Conservation (phyloP, 2,797 vertebrate species). For the Silurus lanzhouensis region DNA sequence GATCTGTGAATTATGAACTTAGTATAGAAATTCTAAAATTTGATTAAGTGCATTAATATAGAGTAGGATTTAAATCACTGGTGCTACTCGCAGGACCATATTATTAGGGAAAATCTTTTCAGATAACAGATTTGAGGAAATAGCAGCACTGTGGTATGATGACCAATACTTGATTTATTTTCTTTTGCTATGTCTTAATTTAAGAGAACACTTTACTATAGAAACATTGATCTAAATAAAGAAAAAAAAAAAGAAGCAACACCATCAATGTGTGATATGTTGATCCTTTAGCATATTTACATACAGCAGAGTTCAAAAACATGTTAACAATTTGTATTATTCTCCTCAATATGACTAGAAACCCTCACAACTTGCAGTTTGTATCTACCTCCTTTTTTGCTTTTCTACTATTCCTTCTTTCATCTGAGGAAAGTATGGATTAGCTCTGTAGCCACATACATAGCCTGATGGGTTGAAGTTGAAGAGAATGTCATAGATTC, state of each 20-base stretch:
- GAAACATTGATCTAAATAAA: background rate
- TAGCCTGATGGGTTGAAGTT: slow-evolving; percentile 65
- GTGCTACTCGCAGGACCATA: background rate
- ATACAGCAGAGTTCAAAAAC: background rate
- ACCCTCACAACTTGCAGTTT: background rate
- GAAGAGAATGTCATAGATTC: slow-evolving; percentile 55
- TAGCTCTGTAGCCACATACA: slow-evolving; percentile 45
- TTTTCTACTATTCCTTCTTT: slow-evolving; percentile 16
- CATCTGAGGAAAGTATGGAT: slow-evolving; percentile 26
- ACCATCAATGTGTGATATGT: background rate
- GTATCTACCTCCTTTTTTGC: slow-evolving; percentile 28
- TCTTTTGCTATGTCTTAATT: background rate
- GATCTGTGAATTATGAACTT: background rate
- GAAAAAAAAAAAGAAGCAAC: background rate
- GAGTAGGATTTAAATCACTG: background rate
- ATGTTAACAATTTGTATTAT: background rate
- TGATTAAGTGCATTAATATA: background rate
- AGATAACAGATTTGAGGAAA: background rate
- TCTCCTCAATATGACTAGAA: background rate
- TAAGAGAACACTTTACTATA: background rate
- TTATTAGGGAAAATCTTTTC: background rate
- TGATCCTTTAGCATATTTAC: background rate
- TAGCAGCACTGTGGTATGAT: background rate
- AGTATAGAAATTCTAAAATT: background rate
- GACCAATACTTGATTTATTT: background rate